These are phyloP conservation scores for Cepphus grylle DNA, from an alignment of 2,113 vertebrate genomes.

Conservation along the genomic window DNA sequence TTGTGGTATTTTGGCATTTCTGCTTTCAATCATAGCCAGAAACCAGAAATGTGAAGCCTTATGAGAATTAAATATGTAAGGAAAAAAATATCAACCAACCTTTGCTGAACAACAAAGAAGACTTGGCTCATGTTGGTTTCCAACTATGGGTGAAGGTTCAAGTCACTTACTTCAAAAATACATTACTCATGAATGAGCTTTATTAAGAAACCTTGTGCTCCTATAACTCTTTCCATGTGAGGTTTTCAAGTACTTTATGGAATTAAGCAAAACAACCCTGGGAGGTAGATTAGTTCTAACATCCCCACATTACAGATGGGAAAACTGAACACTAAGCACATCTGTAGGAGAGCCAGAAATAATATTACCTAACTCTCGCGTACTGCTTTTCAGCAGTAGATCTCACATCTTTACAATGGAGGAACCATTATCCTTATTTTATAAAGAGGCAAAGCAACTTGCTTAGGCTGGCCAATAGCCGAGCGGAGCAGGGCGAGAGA, in stretches of 20 bases:
- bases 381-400: conserved; percentile 47
- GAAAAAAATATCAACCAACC: conserved; percentile 44
- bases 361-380: conserved; percentile 59
- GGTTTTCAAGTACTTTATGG: conserved; percentile 67
- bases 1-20: conserved; percentile 62
- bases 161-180: conserved; percentile 68
- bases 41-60: conserved; percentile 51
- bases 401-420: conserved; percentile 47
- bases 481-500: neutral
- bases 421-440: conserved; percentile 40
- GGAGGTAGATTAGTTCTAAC: conserved; percentile 67
- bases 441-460: conserved; percentile 3
- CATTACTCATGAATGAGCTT: conserved; percentile 67
- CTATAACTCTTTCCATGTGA: conserved; percentile 67
- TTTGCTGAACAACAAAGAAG: conserved; percentile 53
- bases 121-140: conserved; percentile 54
- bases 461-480: conserved; percentile 6
- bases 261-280: conserved; percentile 68
- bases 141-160: conserved; percentile 68
- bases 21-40: conserved; percentile 62
- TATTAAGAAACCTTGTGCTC: conserved; percentile 67
- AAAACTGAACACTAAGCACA: conserved; percentile 57
- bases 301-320: conserved; percentile 67
- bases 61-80: conserved; percentile 52
- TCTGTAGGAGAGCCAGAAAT: conserved; percentile 63